phyloP scores from a whole-genome alignment of 64 coral and sea anemone species.

The Catalaphyllia jardinei region DNA sequence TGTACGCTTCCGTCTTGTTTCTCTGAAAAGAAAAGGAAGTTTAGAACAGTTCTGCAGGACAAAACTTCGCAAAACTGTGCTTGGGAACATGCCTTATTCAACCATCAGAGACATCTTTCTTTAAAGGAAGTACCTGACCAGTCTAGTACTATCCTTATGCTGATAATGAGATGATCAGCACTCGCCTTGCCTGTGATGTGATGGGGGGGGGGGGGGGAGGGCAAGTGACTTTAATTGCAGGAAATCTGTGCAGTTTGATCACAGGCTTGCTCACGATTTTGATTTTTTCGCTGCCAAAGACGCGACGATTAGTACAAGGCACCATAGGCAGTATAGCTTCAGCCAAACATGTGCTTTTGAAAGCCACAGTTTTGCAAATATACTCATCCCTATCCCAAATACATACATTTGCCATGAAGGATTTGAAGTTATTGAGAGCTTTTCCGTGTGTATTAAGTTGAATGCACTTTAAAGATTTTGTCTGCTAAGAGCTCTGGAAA shows the following conservation, averaged over 20 bases:
- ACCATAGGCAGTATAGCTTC: too few relatives aligned
- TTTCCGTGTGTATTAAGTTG: too few relatives aligned
- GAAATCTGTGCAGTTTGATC: not conserved
- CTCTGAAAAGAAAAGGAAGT: conserved; percentile 10
- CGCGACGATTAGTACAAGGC: too few relatives aligned
- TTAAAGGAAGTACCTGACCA: conserved; percentile 25
- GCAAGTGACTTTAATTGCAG: not conserved
- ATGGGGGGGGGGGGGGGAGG: not conserved
- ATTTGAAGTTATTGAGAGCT: too few relatives aligned
- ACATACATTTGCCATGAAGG: too few relatives aligned
- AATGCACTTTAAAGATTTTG: too few relatives aligned
- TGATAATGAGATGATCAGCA: conserved; percentile 42
- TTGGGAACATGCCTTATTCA: conserved; percentile 21
- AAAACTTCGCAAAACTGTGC: conserved; percentile 6
- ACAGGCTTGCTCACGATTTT: conserved; percentile 26
- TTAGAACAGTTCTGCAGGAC: not conserved
- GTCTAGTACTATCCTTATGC: conserved; percentile 50
- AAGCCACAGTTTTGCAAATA: too few relatives aligned
- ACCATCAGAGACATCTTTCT: conserved; percentile 42
- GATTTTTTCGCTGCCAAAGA: conserved; percentile 26
- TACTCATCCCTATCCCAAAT: too few relatives aligned
- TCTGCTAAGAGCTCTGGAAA: too few relatives aligned
- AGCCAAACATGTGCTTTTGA: too few relatives aligned
- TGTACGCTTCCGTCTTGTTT: conserved; percentile 22
- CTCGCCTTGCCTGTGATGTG: conserved; percentile 54